These are phyloP conservation scores for Hyperopisus bebe DNA, from an alignment of 2,113 vertebrate genomes.

Conservation along the genomic window DNA sequence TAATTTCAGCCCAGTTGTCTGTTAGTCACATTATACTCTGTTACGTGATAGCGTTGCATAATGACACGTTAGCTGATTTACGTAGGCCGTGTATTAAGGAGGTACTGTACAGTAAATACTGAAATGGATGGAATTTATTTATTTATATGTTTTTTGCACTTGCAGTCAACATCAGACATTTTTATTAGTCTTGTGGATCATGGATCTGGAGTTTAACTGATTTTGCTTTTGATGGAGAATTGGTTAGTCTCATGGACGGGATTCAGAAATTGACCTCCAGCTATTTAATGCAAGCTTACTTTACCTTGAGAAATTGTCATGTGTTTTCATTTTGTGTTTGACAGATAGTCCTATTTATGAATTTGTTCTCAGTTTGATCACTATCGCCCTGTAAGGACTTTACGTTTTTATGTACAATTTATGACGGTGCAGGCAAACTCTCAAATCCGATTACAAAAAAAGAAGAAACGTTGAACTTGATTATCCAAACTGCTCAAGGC, in stretches of 20 bases:
- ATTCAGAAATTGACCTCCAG: neutral
- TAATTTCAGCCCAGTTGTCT: slow-evolving; percentile 15
- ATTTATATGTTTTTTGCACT: neutral
- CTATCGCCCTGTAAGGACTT: neutral
- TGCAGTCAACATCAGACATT: neutral
- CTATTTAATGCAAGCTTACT: neutral
- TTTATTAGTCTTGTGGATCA: neutral
- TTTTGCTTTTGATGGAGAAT: neutral
- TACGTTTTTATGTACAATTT: neutral
- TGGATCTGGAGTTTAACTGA: neutral
- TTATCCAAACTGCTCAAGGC: neutral
- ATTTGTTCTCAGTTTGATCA: neutral
- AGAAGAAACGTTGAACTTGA: neutral
- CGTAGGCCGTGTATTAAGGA: neutral
- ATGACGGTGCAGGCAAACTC: neutral
- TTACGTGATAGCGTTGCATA: neutral
- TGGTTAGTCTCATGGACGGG: neutral
- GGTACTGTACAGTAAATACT: neutral
- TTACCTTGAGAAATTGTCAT: neutral
- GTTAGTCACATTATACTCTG: slow-evolving; percentile 8
- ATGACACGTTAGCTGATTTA: neutral
- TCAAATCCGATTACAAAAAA: neutral
- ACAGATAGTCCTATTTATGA: neutral
- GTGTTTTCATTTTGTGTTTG: neutral
- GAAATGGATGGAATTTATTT: neutral